Conservation (phyloP, 2,113 vertebrate species). For the Megaptera novaeangliae region DNA sequence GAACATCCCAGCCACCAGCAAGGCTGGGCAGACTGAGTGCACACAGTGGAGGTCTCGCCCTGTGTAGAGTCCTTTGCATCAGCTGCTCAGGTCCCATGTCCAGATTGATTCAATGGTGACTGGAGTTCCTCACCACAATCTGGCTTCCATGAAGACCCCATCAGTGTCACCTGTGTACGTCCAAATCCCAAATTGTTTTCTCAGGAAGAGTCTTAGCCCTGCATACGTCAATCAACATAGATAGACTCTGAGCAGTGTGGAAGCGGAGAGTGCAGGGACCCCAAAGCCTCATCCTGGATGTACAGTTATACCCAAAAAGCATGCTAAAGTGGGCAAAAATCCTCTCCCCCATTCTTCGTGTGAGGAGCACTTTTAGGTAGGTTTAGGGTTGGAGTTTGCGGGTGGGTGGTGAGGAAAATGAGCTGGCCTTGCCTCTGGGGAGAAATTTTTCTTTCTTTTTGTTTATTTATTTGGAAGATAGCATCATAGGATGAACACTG, state of each 20-base stretch:
- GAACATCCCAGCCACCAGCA: background rate
- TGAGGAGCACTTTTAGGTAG: background rate
- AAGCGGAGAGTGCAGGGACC: accelerated
- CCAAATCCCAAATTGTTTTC: background rate
- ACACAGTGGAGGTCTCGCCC: too few species aligned
- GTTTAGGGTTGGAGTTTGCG: background rate
- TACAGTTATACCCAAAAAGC: background rate
- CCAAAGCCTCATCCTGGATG: background rate
- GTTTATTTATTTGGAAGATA: background rate
- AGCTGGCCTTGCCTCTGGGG: background rate
- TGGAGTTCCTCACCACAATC: background rate
- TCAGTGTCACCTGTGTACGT: background rate
- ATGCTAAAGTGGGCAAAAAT: background rate
- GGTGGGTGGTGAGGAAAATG: background rate
- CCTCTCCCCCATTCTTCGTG: background rate
- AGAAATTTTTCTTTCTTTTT: background rate
- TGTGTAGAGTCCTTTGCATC: background rate
- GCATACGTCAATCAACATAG: background rate
- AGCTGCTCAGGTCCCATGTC: background rate
- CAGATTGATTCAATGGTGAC: background rate
- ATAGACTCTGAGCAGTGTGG: background rate
- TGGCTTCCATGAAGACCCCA: background rate
- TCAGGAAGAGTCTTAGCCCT: background rate
- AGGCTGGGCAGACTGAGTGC: accelerated
- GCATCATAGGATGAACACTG: background rate